Evolutionary conservation across 2,888 invertebrate species (phyloP), one percentile per base, ranked within the genome.

Genomic region (Pasiphila rectangulata): DNA sequence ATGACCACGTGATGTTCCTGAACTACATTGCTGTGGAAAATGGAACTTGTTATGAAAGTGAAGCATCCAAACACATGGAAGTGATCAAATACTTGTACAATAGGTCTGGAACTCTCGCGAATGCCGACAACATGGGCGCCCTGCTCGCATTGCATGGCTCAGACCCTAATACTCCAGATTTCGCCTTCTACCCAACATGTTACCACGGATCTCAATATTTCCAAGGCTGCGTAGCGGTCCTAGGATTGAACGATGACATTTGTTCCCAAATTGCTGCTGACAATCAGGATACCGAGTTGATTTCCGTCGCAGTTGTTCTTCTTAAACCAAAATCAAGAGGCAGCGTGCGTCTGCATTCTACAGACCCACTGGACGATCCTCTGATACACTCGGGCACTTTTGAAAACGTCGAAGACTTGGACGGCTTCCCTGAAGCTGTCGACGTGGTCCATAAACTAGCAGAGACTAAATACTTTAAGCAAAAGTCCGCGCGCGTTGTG

Each of bases 271-370:
- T 86, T 9, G 51, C 62, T 1, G 45, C 56, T 0, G 59, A 59
- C 12, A 81, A 77, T 36, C 45, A 60, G 25, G 40, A 69, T 0
- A 54, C 65, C 4, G 86, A 86, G 55, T 34, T 87, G 17, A 43
- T 85, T 7, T 40, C 70, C 0, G 20, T 83, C 2, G 77, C 79
- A 1, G 73, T 82, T 0, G 80, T 83, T 1, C 58, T 75, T 9
- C 59, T 86, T 12, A 83, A 83, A 42, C 84, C 86, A 0, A 67
- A 72, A 46, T 87, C 86, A 0, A 64, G 79, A 34, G 86, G 85
- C 0, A 57, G 30, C 13, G 79, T 87, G 1, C 62, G 59, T 2
- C 48, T 86, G 42, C 54, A 51, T 0, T 77, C 80, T 0, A 36
- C 40, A 0, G 56, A 81, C 43, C 75, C 79, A 3, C 13, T 45